phyloP scores from a whole-genome alignment of 2,888 invertebrate species.

The Melieria omissa region DNA sequence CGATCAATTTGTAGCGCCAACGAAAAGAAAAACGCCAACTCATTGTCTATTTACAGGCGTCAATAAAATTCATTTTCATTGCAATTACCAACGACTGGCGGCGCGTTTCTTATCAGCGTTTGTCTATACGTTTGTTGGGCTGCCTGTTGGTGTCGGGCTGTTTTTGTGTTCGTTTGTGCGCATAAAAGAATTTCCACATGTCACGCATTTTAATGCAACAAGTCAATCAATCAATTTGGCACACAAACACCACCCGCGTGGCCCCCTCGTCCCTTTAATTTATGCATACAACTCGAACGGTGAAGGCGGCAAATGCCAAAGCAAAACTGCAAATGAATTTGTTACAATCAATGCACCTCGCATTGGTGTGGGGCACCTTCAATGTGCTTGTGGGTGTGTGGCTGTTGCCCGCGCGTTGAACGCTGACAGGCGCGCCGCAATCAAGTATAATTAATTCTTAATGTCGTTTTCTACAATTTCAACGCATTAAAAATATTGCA shows the following conservation, averaged over 20 bases:
- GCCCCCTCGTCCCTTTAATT: neutral
- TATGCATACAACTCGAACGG: neutral
- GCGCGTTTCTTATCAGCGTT: neutral
- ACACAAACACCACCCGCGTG: neutral
- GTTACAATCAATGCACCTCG: slow-evolving; percentile 26
- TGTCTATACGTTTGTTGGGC: neutral
- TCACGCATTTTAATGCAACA: slow-evolving; percentile 36
- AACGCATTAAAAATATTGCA: slow-evolving; percentile 62
- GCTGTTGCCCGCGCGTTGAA: neutral
- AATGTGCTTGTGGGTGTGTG: slow-evolving; percentile 36
- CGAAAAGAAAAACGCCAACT: too few relatives aligned
- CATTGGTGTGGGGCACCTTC: too few relatives aligned
- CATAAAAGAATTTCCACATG: slow-evolving; percentile 22
- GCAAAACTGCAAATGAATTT: slow-evolving; percentile 44
- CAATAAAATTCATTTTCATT: slow-evolving; percentile 6
- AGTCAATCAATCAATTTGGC: slow-evolving; percentile 36
- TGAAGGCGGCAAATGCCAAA: neutral
- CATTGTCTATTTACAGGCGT: too few relatives aligned
- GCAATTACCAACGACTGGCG: neutral
- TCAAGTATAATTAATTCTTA: slow-evolving; percentile 64
- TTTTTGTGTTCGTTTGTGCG: slow-evolving; percentile 1
- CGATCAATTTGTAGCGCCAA: too few relatives aligned
- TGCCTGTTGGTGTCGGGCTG: neutral
- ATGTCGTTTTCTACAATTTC: slow-evolving; percentile 61
- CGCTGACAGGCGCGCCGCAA: slow-evolving; percentile 48